These are phyloP conservation scores for Etia nguti DNA, from an alignment of 2,113 vertebrate species.

Conservation along the genomic window DNA sequence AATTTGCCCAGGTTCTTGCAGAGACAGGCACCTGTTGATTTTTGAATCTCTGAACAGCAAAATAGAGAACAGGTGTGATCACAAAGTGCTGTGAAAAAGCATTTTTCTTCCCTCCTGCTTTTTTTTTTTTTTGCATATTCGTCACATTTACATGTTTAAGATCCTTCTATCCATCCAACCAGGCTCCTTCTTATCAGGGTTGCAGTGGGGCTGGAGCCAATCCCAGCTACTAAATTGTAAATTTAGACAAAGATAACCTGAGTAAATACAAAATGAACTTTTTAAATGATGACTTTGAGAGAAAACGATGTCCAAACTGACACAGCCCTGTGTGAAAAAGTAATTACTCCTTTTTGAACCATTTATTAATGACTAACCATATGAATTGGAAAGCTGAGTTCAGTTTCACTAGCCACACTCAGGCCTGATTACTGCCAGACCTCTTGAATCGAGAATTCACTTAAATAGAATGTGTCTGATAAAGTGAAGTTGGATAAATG, in stretches of 20 bases:
- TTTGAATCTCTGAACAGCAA: background rate
- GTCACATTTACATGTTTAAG: background rate
- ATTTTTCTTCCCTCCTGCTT: background rate
- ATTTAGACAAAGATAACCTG: background rate
- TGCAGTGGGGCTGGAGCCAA: background rate
- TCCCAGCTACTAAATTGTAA: background rate
- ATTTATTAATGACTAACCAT: background rate
- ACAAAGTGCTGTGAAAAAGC: background rate
- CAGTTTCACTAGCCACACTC: background rate
- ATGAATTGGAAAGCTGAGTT: background rate
- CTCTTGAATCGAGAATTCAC: background rate
- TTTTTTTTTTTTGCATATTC: background rate
- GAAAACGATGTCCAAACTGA: background rate
- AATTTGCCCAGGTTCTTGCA: background rate
- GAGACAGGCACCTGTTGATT: background rate
- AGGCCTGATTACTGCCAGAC: background rate
- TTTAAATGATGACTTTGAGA: background rate
- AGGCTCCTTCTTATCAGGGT: background rate
- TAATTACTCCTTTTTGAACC: background rate
- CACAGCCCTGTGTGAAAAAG: background rate
- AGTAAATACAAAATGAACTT: background rate
- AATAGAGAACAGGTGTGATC: background rate
- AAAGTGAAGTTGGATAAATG: background rate
- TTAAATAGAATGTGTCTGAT: background rate
- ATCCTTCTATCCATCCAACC: background rate